Percentiles rank a stretch among this genome's conserved stretches.
These are phyloP conservation scores for Calcarius ornatus DNA, from an alignment of 2,113 vertebrate genomes.

Conservation along the genomic window DNA sequence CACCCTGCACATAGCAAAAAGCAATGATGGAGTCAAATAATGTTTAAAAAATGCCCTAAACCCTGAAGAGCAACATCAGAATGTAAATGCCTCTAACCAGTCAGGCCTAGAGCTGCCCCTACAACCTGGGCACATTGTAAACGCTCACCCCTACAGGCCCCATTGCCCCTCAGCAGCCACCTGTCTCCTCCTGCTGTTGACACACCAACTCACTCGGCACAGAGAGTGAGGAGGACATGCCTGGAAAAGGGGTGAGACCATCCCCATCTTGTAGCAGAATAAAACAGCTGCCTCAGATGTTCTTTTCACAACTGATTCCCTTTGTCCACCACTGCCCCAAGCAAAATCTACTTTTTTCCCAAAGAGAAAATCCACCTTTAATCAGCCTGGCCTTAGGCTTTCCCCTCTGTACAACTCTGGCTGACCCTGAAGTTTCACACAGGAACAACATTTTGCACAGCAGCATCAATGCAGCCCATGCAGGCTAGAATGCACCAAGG, in stretches of 20 bases:
- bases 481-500: accelerated
- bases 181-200: background rate
- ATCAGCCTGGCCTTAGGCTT: background rate
- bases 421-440: background rate
- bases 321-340: background rate
- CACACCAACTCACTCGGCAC: background rate
- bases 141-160: accelerated
- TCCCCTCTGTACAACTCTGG: background rate
- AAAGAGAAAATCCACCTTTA: background rate
- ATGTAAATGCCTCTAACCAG: background rate
- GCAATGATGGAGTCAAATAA: background rate
- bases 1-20: background rate
- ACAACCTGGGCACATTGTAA: too few species aligned
- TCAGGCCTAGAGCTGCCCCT: background rate
- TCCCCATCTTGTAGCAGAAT: background rate
- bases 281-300: background rate
- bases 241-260: background rate
- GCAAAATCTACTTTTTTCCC: background rate
- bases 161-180: background rate
- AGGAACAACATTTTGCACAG: background rate
- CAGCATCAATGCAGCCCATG: accelerated
- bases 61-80: background rate
- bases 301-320: background rate
- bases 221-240: background rate
- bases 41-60: accelerated